These are phyloP conservation scores for Leptopilina syphax DNA, from an alignment of 2,888 invertebrate genomes.

Conservation along the genomic window DNA sequence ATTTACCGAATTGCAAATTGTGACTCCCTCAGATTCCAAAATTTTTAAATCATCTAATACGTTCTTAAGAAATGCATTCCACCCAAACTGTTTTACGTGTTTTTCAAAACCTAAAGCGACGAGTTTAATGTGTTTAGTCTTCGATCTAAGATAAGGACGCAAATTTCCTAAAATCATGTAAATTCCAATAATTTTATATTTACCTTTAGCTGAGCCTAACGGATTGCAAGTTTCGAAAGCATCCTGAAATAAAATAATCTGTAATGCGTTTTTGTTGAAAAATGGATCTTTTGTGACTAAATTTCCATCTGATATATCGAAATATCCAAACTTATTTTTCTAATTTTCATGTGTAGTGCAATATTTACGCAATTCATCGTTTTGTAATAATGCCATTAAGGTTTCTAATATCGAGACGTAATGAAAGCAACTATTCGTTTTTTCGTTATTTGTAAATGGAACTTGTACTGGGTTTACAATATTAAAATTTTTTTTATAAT, in stretches of 20 bases:
- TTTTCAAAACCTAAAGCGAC: no score
- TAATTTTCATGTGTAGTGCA: no score
- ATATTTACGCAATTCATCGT: no score
- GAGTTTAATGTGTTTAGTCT: no score
- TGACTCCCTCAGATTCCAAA: no score
- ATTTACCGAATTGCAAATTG: no score
- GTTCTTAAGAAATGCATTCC: no score
- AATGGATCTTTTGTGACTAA: constrained; percentile 19
- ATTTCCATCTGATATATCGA: constrained; percentile 33
- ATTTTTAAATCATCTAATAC: no score
- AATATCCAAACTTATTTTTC: neutral
- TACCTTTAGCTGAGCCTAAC: constrained; percentile 60
- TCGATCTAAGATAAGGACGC: neutral
- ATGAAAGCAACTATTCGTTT: neutral
- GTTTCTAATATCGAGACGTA: constrained; percentile 41
- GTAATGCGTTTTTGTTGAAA: constrained; percentile 47
- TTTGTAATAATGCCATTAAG: neutral
- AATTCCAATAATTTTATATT: constrained; percentile 62
- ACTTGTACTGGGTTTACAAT: constrained; percentile 33
- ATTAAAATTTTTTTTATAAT: constrained; percentile 2
- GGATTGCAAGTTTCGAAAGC: constrained; percentile 64
- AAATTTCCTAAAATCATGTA: constrained; percentile 62
- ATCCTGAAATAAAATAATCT: constrained; percentile 54
- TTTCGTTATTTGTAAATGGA: neutral
- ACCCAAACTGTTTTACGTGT: no score